Percentiles rank a stretch among this genome's conserved stretches.
These are phyloP conservation scores for Palaemon carinicauda DNA, from an alignment of 1,140 invertebrate genomes.

Conservation along the genomic window DNA sequence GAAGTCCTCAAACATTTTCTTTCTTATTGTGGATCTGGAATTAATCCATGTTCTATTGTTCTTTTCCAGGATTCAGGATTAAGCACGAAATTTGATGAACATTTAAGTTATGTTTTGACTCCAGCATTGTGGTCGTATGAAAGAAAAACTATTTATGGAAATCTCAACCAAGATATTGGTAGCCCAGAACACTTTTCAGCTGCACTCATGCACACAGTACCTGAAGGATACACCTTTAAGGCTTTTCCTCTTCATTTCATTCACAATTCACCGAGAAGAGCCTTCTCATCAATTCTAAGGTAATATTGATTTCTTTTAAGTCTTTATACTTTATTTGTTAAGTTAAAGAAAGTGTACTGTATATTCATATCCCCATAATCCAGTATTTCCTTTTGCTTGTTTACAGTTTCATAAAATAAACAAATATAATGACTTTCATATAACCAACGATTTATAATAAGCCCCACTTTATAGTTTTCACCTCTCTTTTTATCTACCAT, in stretches of 20 bases:
- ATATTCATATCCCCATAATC: neutral
- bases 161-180: neutral
- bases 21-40: neutral
- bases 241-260: constrained; percentile 24
- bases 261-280: constrained; percentile 17
- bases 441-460: too few species aligned
- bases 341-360: neutral
- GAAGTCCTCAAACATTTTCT: neutral
- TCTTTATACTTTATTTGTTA: neutral
- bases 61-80: constrained; percentile 17
- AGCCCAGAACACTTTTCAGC: constrained; percentile 32
- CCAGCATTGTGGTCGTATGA: constrained; percentile 41
- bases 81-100: constrained; percentile 26
- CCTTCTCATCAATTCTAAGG: constrained; percentile 12
- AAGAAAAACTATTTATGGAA: neutral
- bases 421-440: too few species aligned
- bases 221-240: constrained; percentile 41
- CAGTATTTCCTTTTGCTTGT: too few species aligned
- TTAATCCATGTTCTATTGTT: neutral
- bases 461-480: too few species aligned
- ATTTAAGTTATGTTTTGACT: constrained; percentile 24
- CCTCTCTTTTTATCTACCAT: too few species aligned
- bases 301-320: neutral
- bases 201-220: constrained; percentile 28
- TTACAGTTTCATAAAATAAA: too few species aligned